These are phyloP conservation scores for Tupaia chinensis DNA, from an alignment of 2,113 vertebrate species.

Conservation along the genomic window DNA sequence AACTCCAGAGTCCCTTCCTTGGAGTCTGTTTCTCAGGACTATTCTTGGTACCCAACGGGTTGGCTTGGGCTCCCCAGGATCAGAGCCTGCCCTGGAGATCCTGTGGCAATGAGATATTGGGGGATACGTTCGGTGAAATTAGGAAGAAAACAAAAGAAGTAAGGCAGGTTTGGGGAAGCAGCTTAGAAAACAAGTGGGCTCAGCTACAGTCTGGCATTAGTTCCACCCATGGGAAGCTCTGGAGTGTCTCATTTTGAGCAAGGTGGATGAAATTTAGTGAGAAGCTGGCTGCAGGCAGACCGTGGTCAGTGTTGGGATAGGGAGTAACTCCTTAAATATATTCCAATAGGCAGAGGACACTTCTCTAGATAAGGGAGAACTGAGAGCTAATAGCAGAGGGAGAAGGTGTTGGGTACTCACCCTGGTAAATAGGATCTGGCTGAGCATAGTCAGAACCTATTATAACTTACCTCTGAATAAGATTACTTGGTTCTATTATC, in stretches of 20 bases:
- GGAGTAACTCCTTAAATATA: background rate
- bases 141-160: background rate
- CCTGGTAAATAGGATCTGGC: background rate
- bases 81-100: background rate
- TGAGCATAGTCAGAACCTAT: rapidly evolving
- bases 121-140: background rate
- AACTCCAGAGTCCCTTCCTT: background rate
- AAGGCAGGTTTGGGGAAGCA: background rate
- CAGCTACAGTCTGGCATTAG: background rate
- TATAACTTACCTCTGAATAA: rapidly evolving
- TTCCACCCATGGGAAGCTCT: background rate
- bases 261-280: background rate
- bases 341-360: background rate
- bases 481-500: background rate
- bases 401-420: background rate
- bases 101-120: background rate
- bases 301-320: background rate
- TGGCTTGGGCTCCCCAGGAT: background rate
- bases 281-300: background rate
- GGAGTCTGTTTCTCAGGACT: background rate
- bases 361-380: background rate
- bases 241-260: background rate
- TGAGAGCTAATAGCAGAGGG: background rate
- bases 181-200: background rate
- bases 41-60: background rate